These are phyloP conservation scores for Brachyrhaphis roseni DNA, from an alignment of 2,797 vertebrate species.

Conservation along the genomic window DNA sequence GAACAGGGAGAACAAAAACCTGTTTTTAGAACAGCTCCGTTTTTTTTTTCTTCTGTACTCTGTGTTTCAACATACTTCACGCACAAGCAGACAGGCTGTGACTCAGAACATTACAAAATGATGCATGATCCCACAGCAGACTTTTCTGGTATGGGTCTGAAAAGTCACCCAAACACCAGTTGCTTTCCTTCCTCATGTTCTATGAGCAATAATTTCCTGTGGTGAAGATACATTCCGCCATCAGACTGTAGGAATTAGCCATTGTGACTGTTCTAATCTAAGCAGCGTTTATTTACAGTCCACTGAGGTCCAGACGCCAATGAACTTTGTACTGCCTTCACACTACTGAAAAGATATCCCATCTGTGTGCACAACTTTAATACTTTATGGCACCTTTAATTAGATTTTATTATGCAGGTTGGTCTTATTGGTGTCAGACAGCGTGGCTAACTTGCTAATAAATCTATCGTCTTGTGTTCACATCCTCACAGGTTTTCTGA, in stretches of 20 bases:
- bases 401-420: background rate
- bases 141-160: constrained; percentile 13
- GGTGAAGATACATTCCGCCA: background rate
- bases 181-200: constrained; percentile 28
- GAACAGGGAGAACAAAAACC: background rate
- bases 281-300: background rate
- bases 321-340: background rate
- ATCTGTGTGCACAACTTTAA: background rate
- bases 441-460: background rate
- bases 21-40: background rate
- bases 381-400: background rate
- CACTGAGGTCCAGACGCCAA: background rate
- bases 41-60: background rate
- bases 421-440: background rate
- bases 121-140: constrained; percentile 29
- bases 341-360: background rate
- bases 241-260: constrained; percentile 3
- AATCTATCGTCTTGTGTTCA: background rate
- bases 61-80: constrained; percentile 23
- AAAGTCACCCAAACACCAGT: constrained; percentile 41
- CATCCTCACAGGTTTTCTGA: background rate
- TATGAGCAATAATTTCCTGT: constrained; percentile 67
- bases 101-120: constrained; percentile 46
- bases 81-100: constrained; percentile 26
- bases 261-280: constrained; percentile 9